Evolutionary conservation across 1,140 invertebrate genomes (phyloP).

Genomic region (Notospermus geniculatus): DNA sequence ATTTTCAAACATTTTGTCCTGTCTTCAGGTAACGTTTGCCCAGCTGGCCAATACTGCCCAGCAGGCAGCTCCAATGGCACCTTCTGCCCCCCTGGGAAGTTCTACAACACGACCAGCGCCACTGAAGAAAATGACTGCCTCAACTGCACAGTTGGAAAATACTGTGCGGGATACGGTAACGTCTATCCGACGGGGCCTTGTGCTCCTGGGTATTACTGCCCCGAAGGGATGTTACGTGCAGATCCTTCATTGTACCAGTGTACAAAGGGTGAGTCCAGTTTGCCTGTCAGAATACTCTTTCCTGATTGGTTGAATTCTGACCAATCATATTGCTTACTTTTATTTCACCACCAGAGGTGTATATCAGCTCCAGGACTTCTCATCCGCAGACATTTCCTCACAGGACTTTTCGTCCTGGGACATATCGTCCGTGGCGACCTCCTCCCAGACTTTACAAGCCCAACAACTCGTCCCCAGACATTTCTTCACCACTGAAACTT

Average conservation of each 20-base stretch:
- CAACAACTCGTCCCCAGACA: too few species aligned
- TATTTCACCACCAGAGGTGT: too few species aligned
- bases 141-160: slow-evolving; percentile 36
- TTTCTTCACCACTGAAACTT: neutral
- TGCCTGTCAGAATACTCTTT: too few species aligned
- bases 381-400: too few species aligned
- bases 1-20: neutral
- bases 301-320: too few species aligned
- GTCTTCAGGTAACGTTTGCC: slow-evolving; percentile 40
- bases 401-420: too few species aligned
- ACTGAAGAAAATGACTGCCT: slow-evolving; percentile 32
- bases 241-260: neutral
- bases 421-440: too few species aligned
- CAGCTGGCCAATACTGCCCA: slow-evolving; percentile 40
- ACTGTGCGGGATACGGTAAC: slow-evolving; percentile 46
- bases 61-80: slow-evolving; percentile 39
- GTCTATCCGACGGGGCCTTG: slow-evolving; percentile 31
- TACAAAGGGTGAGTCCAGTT: neutral
- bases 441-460: too few species aligned
- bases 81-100: slow-evolving; percentile 43
- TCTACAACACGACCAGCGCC: slow-evolving; percentile 35
- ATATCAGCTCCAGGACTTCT: too few species aligned
- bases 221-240: slow-evolving; percentile 30
- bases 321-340: too few species aligned
- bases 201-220: slow-evolving; percentile 45